phyloP scores from a whole-genome alignment of 2,113 vertebrate species.

The Pelecanoides urinatrix region DNA sequence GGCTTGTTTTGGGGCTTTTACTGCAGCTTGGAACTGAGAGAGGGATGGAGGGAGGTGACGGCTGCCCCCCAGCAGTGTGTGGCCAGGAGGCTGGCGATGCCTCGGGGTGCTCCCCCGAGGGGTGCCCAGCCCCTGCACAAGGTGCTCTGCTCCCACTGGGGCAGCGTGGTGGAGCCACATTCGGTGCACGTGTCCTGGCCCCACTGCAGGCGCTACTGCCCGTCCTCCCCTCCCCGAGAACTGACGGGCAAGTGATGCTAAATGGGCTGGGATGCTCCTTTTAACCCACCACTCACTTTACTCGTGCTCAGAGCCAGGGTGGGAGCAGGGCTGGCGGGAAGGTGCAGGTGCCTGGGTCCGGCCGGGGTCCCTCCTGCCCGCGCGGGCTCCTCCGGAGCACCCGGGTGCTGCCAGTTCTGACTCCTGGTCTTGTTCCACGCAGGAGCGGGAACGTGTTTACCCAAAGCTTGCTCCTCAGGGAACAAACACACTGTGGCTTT shows the following conservation, averaged over 20 bases:
- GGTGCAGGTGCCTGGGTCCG: not conserved
- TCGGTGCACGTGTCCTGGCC: fast-evolving
- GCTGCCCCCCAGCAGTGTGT: not conserved
- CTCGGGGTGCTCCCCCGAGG: fast-evolving
- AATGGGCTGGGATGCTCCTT: fast-evolving
- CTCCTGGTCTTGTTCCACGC: fast-evolving
- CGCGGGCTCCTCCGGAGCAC: fast-evolving
- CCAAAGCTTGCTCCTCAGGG: not conserved
- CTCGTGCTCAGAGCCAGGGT: not conserved
- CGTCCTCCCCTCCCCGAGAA: not conserved
- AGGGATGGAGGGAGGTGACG: not conserved
- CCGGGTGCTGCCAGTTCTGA: not conserved
- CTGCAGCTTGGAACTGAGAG: not conserved
- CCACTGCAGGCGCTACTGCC: fast-evolving
- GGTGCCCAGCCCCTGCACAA: fast-evolving
- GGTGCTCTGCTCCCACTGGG: not conserved
- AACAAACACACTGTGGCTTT: fast-evolving
- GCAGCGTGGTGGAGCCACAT: fast-evolving
- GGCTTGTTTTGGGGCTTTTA: not conserved
- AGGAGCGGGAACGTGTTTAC: not conserved
- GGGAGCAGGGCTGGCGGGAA: not conserved
- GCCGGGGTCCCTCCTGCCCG: fast-evolving
- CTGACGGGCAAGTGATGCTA: not conserved
- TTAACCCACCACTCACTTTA: fast-evolving
- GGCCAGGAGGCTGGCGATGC: not conserved